Conservation (phyloP, 2,888 invertebrate species). For the Amaurobius ferox region DNA sequence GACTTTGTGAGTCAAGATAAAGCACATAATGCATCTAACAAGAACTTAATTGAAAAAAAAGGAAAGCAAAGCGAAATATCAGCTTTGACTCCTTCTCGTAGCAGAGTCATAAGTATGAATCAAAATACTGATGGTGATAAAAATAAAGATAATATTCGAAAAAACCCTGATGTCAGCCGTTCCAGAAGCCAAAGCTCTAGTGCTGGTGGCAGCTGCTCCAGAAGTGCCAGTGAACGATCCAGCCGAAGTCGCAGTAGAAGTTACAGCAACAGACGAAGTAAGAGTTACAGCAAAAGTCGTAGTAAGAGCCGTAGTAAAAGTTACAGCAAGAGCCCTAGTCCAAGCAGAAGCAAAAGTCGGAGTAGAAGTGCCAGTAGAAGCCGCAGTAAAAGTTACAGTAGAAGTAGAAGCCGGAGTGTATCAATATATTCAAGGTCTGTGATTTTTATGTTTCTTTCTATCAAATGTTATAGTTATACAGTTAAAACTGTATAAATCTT, state of each 20-base stretch:
- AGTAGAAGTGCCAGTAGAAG: slow-evolving; percentile 41
- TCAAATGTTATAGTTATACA: too few relatives aligned
- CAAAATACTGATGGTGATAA: slow-evolving; percentile 25
- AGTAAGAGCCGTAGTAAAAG: slow-evolving; percentile 43
- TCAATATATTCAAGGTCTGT: slow-evolving; percentile 55
- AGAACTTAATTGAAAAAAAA: background rate
- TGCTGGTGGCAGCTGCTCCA: slow-evolving; percentile 18
- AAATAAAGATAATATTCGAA: slow-evolving; percentile 17
- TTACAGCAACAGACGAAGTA: slow-evolving; percentile 30
- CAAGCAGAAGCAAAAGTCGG: slow-evolving; percentile 33
- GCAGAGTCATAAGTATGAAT: slow-evolving; percentile 34
- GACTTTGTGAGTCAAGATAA: background rate
- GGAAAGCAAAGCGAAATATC: background rate
- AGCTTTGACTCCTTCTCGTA: slow-evolving; percentile 20
- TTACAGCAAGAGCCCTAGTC: slow-evolving; percentile 29
- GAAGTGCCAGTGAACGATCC: slow-evolving; percentile 12
- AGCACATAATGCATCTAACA: background rate
- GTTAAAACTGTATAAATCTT: too few relatives aligned
- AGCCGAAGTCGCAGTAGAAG: slow-evolving; percentile 31
- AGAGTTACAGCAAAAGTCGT: slow-evolving; percentile 29
- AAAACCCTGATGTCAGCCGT: background rate
- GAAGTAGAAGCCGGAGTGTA: slow-evolving; percentile 53
- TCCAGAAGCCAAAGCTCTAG: slow-evolving; percentile 44
- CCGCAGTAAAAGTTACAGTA: slow-evolving; percentile 56
- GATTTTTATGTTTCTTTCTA: too few relatives aligned